Evolutionary conservation across 2,888 invertebrate species (phyloP).

Genomic region (Leptinotarsa tumamoca): DNA sequence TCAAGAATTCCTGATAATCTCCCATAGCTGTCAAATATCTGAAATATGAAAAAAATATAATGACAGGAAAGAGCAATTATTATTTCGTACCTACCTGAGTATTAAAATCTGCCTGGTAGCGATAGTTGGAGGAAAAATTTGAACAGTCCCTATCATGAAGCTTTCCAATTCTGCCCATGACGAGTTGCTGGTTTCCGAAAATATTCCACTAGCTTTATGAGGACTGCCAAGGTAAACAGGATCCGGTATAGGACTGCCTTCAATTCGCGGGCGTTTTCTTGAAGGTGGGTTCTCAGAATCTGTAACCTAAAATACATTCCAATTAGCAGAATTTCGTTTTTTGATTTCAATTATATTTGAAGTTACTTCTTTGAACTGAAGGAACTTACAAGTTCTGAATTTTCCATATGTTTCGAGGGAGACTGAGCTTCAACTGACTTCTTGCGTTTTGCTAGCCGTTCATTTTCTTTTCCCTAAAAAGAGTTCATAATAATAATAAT

Average conservation of each 20-base stretch:
- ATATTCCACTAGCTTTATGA: conserved; percentile 46
- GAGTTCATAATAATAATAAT: background rate
- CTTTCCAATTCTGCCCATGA: conserved; percentile 93
- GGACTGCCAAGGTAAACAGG: conserved; percentile 45
- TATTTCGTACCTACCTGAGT: conserved; percentile 73
- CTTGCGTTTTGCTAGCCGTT: conserved; percentile 21
- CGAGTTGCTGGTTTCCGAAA: conserved; percentile 80
- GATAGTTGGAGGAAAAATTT: conserved; percentile 88
- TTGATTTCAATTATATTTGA: background rate
- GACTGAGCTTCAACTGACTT: conserved; percentile 30
- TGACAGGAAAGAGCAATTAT: background rate
- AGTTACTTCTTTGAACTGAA: background rate
- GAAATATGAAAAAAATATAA: conserved; percentile 62
- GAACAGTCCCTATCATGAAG: conserved; percentile 89
- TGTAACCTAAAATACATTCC: conserved; percentile 36
- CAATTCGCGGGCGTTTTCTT: conserved; percentile 54
- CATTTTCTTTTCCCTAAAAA: conserved; percentile 38
- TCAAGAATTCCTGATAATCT: conserved; percentile 97
- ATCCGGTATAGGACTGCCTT: conserved; percentile 36
- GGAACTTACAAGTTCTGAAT: background rate
- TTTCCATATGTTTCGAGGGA: conserved; percentile 25
- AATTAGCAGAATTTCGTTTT: background rate
- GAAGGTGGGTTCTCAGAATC: conserved; percentile 42
- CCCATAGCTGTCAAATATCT: conserved; percentile 97
- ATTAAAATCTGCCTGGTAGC: conserved; percentile 94